phyloP scores from a whole-genome alignment of 2,113 vertebrate genomes.

The Vidua macroura region DNA sequence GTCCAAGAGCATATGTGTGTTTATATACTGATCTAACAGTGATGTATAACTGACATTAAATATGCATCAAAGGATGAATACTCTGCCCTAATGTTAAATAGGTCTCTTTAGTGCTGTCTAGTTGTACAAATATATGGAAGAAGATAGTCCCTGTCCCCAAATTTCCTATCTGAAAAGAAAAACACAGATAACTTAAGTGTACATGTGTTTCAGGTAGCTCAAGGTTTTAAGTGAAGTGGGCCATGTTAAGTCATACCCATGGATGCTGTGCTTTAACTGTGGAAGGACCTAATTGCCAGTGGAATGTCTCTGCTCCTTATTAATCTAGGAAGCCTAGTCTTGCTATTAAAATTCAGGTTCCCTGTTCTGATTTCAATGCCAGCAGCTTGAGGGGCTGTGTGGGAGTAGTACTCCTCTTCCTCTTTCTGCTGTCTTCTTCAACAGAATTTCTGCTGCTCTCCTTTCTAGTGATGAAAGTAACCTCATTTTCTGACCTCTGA shows the following conservation, averaged over 20 bases:
- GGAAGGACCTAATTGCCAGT: background rate
- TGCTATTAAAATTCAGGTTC: background rate
- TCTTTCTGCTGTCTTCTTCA: background rate
- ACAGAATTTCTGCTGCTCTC: background rate
- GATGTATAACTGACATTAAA: slow-evolving; percentile 33
- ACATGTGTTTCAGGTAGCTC: background rate
- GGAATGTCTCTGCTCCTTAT: background rate
- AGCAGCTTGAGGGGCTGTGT: background rate
- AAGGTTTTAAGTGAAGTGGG: background rate
- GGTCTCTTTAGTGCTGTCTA: background rate
- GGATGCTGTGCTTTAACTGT: background rate
- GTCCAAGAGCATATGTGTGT: slow-evolving; percentile 48
- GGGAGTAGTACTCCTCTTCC: background rate
- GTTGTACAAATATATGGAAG: background rate
- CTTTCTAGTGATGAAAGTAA: background rate
- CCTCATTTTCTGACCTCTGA: background rate
- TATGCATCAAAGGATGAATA: slow-evolving; percentile 24
- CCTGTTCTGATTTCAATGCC: background rate
- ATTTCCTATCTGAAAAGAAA: background rate
- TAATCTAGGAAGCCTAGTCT: background rate
- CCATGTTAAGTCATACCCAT: background rate
- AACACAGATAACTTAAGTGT: background rate
- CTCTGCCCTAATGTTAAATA: slow-evolving; percentile 3
- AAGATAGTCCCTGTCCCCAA: background rate
- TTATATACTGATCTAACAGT: slow-evolving; percentile 27